Evolutionary conservation across 1,140 invertebrate species (phyloP).

Genomic region (Marisa cornuarietis): DNA sequence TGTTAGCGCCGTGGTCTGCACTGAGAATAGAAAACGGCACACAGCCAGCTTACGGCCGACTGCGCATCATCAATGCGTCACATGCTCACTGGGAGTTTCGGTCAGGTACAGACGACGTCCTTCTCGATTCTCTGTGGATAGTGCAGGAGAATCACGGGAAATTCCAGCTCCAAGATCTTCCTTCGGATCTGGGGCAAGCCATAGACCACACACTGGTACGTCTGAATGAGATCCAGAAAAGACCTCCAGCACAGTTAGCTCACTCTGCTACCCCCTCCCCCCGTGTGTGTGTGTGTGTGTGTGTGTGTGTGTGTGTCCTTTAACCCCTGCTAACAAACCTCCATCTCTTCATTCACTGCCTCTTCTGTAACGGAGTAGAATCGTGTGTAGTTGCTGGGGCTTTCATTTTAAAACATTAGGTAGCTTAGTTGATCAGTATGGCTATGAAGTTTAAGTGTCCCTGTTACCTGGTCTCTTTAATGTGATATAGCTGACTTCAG

Average conservation of each 20-base stretch:
- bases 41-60: conserved; percentile 75
- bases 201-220: conserved; percentile 33
- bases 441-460: no score
- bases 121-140: conserved; percentile 52
- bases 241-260: neutral
- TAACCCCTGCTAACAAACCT: no score
- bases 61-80: conserved; percentile 84
- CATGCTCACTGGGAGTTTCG: conserved; percentile 92
- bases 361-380: no score
- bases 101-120: conserved; percentile 64
- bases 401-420: no score
- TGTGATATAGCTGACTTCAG: no score
- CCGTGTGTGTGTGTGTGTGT: neutral
- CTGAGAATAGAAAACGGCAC: conserved; percentile 70
- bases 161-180: conserved; percentile 29
- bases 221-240: neutral
- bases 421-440: no score
- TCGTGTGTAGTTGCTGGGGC: no score
- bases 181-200: conserved; percentile 28
- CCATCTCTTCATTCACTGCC: no score
- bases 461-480: no score
- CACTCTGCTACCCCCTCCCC: neutral
- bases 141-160: conserved; percentile 51
- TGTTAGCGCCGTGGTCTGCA: conserved; percentile 46
- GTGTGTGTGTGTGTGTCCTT: neutral